Evolutionary conservation across 64 coral and sea anemone species (phyloP).

Genomic region (Orbicella faveolata): DNA sequence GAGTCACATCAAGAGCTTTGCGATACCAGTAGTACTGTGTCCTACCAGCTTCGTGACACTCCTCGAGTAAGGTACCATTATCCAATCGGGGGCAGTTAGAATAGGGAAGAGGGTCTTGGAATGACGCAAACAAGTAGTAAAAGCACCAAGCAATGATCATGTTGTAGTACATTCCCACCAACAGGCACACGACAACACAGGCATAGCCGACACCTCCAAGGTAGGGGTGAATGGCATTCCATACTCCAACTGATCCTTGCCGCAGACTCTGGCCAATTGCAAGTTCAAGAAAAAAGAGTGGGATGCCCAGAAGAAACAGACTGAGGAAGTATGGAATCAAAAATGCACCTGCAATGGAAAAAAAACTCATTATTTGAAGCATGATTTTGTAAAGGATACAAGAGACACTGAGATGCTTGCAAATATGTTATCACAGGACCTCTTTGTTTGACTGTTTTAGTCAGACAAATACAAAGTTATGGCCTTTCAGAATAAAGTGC

Average conservation of each 20-base stretch:
- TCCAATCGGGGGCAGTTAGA: constrained; percentile 24
- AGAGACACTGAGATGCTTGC: too few relatives aligned
- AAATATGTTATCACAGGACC: not conserved
- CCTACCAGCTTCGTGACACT: constrained; percentile 60
- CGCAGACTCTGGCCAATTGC: constrained; percentile 95
- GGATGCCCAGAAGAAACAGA: constrained; percentile 78
- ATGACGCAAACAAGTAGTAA: constrained; percentile 94
- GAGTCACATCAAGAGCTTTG: constrained; percentile 46
- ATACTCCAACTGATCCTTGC: constrained; percentile 91
- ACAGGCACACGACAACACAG: constrained; percentile 76
- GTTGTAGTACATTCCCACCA: constrained; percentile 96
- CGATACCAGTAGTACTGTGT: constrained; percentile 96
- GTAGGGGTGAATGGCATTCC: constrained; percentile 95
- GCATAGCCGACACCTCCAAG: constrained; percentile 92
- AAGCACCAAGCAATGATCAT: constrained; percentile 99
- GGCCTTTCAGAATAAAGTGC: too few relatives aligned
- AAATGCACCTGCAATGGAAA: constrained; percentile 75
- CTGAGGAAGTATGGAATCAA: constrained; percentile 93
- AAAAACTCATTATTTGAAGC: not conserved
- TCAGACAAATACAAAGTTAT: too few relatives aligned
- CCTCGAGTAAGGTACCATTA: constrained; percentile 44
- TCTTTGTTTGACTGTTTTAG: too few relatives aligned
- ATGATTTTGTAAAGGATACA: not conserved
- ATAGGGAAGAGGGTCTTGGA: constrained; percentile 78
- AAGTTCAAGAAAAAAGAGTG: constrained; percentile 90